Base-by-base conservation (phyloP, 2,113 vertebrate species). In the Mastomys coucha region DNA sequence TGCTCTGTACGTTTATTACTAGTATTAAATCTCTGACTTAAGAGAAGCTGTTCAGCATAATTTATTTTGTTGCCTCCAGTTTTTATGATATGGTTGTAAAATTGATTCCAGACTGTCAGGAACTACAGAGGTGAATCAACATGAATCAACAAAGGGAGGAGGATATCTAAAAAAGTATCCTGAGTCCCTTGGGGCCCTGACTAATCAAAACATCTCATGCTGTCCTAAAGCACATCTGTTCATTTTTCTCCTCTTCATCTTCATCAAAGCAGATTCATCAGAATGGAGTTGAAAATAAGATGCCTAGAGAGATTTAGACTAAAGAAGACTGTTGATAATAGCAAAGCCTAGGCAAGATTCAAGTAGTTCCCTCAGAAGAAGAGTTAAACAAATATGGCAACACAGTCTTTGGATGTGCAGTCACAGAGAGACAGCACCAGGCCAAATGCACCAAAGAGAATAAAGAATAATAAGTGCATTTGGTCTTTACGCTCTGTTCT, bases 31-130 rank as follows among this genome's bases (percentile, higher is more conserved):
- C 97, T 95, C 70, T 96, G 95, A 94, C 86, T 86, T 91, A 88
- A 88, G 97, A 97, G 75, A 89, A 77, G 31, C 88, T 82, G 2
- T n/a, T 75, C 70, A 88, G 24, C 72, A 80, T 97, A 85, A 89
- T 97, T 98, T 97, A 93, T 96, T 89, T 96, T 88, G 78, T 77
- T 91, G 22, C 45, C 19, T 4, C 91, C 89, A 28, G 4, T 96
- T 93, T 93, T 94, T n/a, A 92, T 94, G 92, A 36, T 58, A 75
- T 88, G 53, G 56, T 36, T 93, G 77, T 88, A 82, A 87, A 93
- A 95, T 65, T 88, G 63, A 88, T 76, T 53, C 93, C 82, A 63
- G 93, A 94, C 63, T 20, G 88, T 75, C 88, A 93, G 58, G 63
- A 45, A 86, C 1, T 4, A 3, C 67, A 65, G 73, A 96, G 22